Evolutionary conservation across 2,113 vertebrate species (phyloP), one percentile per base, ranked within the genome.

Genomic region (Catharus fuscescens): DNA sequence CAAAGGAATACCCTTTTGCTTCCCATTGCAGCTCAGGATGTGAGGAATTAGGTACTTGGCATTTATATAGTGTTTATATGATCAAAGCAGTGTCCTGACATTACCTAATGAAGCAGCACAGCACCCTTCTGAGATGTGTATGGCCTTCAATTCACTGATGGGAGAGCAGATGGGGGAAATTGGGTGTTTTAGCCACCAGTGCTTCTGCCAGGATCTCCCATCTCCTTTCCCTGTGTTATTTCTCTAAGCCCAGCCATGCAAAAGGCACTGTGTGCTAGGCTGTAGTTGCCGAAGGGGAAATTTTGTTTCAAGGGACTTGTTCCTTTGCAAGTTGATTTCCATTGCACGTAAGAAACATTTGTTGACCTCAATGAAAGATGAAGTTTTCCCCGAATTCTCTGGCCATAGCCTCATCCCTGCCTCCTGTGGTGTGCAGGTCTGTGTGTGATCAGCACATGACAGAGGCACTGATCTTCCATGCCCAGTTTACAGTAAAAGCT

Each of bases 261-360:
- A 66, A 92, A 88, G 29, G 45, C 67, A 48, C 31, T 0, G 1
- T 54, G 42, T 32, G 31, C 36, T 87, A 76, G 53, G 25, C 78
- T 67, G n/a, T 16, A 81, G 64, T 31, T 80, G 92, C 76, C 0
- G 2, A 86, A 94, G 92, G 76, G 81, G 74, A 96, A 88, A 74
- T 83, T 83, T 66, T 66, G 13, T 73, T 95, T 74, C 90, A 36
- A 83, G 94, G 42, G 66, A 83, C 25, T 71, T 83, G 44, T 86
- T 91, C 59, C 93, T 85, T 94, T 87, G 44, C 47, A 83, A 80
- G 24, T 24, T 88, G 50, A 86, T 88, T 88, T 88, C 47, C 24
- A 36, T 9, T 56, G 59, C 52, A 26, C 12, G 15, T 34, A 70
- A 91, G 81, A 88, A 64, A 77, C 38, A 44, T 54, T 47, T 73